Base-by-base conservation (phyloP, 2,113 vertebrate genomes). In the Catharus fuscescens region DNA sequence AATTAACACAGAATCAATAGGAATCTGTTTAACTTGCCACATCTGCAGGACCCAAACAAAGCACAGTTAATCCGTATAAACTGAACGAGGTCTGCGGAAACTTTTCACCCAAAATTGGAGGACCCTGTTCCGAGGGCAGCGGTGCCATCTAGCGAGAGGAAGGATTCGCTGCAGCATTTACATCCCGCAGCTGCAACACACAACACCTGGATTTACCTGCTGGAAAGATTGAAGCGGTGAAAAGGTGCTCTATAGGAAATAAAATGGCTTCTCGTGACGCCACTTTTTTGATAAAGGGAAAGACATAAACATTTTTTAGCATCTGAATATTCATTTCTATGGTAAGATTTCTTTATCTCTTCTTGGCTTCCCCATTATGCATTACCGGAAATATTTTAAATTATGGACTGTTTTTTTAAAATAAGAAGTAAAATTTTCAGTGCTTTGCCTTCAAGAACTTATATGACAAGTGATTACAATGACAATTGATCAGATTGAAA, bases 141-240 rank as follows among this genome's bases (percentile, higher is more conserved):
- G 31, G 3, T 72, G 91, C 57, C 94, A 95, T 64, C 96, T 95
- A 84, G 89, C 20, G 95, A 84, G 18, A 28, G 31, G 19, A 91
- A 57, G 24, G 47, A 48, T 16, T 61, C 20, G 12, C 16, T 14
- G 80, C 38, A 17, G 14, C 6, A 12, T 6, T 52, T 5, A 28
- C 9, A 14, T 64, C 38, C 24, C 8, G 8, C 16, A 8, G 23
- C 25, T 25, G 5, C 36, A 32, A 7, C 4, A 6, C 7, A 5
- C 6, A 84, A 12, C 8, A 25, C 19, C 17, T 11, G 21, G 14
- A 57, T 45, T 59, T 21, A 40, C 14, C 38, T 18, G 2, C 14
- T 34, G 42, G 66, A 60, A 74, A 2, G 38, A 38, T 5, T 25
- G 25, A 67, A 54, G 72, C 18, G 40, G 5, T 52, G 36, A 44